These are phyloP conservation scores for Sycophila sp. DNA, from an alignment of 1,140 invertebrate species.

Conservation along the genomic window DNA sequence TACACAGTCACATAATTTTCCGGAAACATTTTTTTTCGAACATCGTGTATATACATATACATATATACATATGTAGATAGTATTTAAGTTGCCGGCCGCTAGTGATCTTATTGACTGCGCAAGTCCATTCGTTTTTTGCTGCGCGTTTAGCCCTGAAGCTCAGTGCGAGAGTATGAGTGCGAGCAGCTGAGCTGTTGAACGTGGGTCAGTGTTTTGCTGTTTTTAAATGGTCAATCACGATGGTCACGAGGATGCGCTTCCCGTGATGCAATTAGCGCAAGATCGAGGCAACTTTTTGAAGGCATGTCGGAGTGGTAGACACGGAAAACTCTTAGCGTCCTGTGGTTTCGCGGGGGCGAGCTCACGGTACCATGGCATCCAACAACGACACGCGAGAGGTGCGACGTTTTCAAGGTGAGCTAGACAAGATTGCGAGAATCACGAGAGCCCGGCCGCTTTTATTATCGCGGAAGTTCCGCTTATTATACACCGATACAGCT, in stretches of 20 bases:
- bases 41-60: not conserved
- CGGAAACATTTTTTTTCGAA: not conserved
- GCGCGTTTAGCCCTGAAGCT: too few relatives aligned
- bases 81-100: constrained; percentile 4
- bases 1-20: too few relatives aligned
- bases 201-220: too few relatives aligned
- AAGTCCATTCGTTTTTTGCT: too few relatives aligned
- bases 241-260: constrained; percentile 32
- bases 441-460: not conserved
- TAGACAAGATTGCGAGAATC: not conserved
- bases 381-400: constrained; percentile 7
- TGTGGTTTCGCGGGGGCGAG: not conserved
- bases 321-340: not conserved
- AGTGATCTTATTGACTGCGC: not conserved
- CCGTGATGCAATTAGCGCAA: constrained; percentile 25
- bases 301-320: constrained; percentile 2
- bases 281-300: not conserved
- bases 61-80: not conserved
- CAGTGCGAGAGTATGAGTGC: too few relatives aligned
- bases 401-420: constrained; percentile 29
- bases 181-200: too few relatives aligned
- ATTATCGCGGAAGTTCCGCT: not conserved
- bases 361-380: constrained; percentile 24
- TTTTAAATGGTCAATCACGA: constrained; percentile 29
- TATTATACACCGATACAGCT: not conserved